Base-by-base conservation (phyloP, 2,888 invertebrate species). In the Tetragnatha montana region DNA sequence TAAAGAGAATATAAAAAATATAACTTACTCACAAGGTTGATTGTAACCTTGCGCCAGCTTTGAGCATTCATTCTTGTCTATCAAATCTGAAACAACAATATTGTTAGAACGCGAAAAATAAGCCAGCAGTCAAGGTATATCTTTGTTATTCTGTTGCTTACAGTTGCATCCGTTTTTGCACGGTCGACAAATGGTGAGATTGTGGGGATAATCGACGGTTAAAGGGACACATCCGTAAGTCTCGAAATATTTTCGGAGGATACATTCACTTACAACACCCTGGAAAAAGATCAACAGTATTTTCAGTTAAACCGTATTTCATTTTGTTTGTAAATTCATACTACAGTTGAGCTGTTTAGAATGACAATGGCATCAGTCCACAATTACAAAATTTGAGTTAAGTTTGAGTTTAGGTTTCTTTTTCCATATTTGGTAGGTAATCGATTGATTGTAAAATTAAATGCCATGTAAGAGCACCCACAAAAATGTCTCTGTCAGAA, bases 221-320 rank as follows among this genome's bases (percentile, higher is more conserved):
- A 68, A 6, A n/a, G 86, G 86, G n/a, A 86, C 73, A 47, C 86
- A 86, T 49, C 80, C 80, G 0, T 21, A 21, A 8, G 14, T 47
- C 19, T 50, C 60, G 6, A 73, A 73, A 12, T 22, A 79, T 21
- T 51, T 73, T 4, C 73, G 71, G 12, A 86, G 35, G 22, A 73
- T 68, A 21, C 86, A 86, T 74, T 86, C 86, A 73, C 80, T 71
- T 0, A 86, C 73, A n/a, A 71, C 73, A 60, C 80, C 60, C 86
- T 86, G 19, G 8, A 74, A 69, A 68, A 17, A 17, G 71, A 49
- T 49, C 3, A 21, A 50, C 10, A 7, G 51, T n/a, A 50, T 35
- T 35, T 74, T 35, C 8, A 74, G 17, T 47, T 10, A 10, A 70
- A 69, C 19, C 19, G 14, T 22, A 73, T 14, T 22, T 3, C 35